Evolutionary conservation across 2,797 vertebrate genomes (phyloP).

Genomic region (Acanthurus tractus): DNA sequence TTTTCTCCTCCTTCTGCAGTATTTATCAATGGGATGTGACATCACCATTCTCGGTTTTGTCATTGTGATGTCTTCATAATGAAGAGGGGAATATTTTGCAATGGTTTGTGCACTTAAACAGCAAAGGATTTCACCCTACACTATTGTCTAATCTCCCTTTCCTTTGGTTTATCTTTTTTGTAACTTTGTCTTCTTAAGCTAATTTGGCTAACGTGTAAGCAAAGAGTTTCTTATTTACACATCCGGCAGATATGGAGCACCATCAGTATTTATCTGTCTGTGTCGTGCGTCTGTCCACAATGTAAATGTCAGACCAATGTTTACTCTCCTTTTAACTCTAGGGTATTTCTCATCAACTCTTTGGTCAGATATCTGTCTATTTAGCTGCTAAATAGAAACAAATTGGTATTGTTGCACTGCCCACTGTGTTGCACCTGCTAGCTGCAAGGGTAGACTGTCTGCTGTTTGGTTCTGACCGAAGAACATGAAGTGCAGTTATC

Average conservation of each 20-base stretch:
- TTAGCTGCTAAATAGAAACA: too few species aligned
- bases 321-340: too few species aligned
- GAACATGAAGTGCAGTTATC: accelerated
- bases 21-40: constrained; percentile 5
- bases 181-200: too few species aligned
- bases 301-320: too few species aligned
- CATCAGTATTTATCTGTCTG: not conserved
- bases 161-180: not conserved
- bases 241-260: too few species aligned
- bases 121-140: too few species aligned
- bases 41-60: constrained; percentile 2
- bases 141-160: not conserved
- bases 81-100: not conserved
- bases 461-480: not conserved
- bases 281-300: not conserved
- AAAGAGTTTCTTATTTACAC: not conserved
- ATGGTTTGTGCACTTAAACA: not conserved
- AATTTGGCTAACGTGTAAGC: not conserved
- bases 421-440: too few species aligned
- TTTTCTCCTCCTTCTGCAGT: constrained; percentile 5
- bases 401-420: too few species aligned
- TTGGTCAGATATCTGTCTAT: too few species aligned
- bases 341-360: too few species aligned
- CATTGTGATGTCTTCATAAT: constrained; percentile 2
- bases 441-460: not conserved